phyloP scores from a whole-genome alignment of 1,140 invertebrate genomes.

The Macrocentrus cingulum region DNA sequence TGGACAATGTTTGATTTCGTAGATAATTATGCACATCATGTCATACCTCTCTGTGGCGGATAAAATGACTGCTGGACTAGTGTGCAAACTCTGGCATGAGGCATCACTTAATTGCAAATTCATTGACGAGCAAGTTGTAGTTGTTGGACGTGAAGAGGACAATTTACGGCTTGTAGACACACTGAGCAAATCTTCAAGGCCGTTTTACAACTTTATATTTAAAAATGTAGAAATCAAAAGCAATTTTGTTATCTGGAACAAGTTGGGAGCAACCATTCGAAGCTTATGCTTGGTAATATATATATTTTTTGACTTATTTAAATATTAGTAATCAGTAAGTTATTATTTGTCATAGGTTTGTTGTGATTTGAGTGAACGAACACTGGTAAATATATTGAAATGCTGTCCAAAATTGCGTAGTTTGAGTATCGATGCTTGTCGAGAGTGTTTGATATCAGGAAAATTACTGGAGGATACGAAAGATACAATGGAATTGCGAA shows the following conservation, averaged over 20 bases:
- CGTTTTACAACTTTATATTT: constrained; percentile 62
- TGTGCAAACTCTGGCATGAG: constrained; percentile 63
- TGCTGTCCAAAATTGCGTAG: constrained; percentile 61
- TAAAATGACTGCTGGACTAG: constrained; percentile 61
- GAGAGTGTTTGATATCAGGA: constrained; percentile 73
- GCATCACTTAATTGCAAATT: constrained; percentile 63
- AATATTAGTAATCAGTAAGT: too few species aligned
- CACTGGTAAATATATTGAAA: constrained; percentile 63
- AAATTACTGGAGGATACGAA: constrained; percentile 64
- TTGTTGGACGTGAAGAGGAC: constrained; percentile 60
- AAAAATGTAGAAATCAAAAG: constrained; percentile 63
- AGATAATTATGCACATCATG: constrained; percentile 67
- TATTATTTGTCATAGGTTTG: too few species aligned
- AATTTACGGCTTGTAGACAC: constrained; percentile 57
- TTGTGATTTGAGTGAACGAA: constrained; percentile 66
- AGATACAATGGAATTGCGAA: constrained; percentile 56
- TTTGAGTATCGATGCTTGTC: constrained; percentile 66
- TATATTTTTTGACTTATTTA: neutral
- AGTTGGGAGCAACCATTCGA: constrained; percentile 49
- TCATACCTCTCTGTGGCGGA: constrained; percentile 65
- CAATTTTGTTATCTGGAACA: constrained; percentile 46
- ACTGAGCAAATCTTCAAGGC: constrained; percentile 53
- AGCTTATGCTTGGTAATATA: constrained; percentile 56
- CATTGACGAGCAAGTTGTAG: constrained; percentile 58
- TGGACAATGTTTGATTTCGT: constrained; percentile 15